A percentile compares a stretch with the other conserved stretches of the same genome.
Conservation (phyloP, 2,113 vertebrate genomes). For the Chloropsis cyanopogon region DNA sequence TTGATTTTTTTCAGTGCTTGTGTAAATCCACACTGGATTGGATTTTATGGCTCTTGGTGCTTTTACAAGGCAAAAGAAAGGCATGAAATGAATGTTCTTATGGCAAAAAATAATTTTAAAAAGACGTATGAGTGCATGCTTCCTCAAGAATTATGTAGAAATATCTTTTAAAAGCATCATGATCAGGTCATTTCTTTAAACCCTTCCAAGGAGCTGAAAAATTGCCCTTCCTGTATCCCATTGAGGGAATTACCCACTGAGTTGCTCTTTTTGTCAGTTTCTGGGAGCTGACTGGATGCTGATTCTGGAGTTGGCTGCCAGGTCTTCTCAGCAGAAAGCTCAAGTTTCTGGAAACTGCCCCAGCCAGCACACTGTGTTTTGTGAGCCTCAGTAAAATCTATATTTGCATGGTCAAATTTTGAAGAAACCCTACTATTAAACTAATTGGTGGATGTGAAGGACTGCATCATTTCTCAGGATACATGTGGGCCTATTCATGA, state of each 20-base stretch:
- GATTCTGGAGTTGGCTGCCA: conserved; percentile 24
- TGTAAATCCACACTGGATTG: neutral
- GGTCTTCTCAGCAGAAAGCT: conserved; percentile 41
- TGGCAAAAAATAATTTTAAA: neutral
- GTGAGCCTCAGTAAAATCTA: conserved; percentile 8
- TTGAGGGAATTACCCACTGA: conserved; percentile 48
- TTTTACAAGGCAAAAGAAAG: neutral
- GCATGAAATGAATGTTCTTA: neutral
- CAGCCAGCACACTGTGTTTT: conserved; percentile 50
- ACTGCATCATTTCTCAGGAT: neutral
- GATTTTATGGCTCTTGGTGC: neutral
- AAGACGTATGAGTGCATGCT: neutral
- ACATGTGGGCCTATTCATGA: neutral
- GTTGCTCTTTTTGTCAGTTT: conserved; percentile 49
- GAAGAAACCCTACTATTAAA: neutral
- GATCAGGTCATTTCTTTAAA: conserved; percentile 29
- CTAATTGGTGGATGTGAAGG: neutral
- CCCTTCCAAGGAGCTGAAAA: conserved; percentile 44
- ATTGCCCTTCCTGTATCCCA: conserved; percentile 47
- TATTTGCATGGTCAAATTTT: conserved; percentile 2
- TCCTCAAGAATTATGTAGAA: neutral
- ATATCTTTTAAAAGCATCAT: neutral
- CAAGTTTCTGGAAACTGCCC: conserved; percentile 51
- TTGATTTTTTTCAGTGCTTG: neutral
- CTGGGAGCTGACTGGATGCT: conserved; percentile 28